A percentile compares a stretch with the other conserved stretches of the same genome.
Conservation (phyloP, 2,113 vertebrate species). For the Hucho hucho region DNA sequence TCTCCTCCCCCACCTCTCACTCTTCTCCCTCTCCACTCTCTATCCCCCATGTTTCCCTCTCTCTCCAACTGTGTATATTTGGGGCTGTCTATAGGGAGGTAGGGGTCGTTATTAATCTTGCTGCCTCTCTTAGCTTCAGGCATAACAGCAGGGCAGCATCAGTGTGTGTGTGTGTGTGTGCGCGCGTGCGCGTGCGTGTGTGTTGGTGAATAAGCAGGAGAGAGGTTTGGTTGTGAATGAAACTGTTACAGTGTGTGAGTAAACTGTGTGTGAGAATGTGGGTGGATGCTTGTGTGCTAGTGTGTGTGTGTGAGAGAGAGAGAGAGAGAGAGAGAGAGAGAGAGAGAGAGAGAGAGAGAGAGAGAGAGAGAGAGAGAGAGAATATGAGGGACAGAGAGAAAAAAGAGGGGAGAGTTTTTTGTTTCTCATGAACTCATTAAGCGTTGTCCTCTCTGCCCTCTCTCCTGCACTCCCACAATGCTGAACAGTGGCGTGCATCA, state of each 20-base stretch:
- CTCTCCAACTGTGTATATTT: slow-evolving; percentile 78
- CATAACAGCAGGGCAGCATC: slow-evolving; percentile 71
- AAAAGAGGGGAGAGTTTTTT: slow-evolving; percentile 48
- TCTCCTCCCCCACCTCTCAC: background rate
- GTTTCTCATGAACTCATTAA: slow-evolving; percentile 74
- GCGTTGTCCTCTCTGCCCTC: slow-evolving; percentile 66
- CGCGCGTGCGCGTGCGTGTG: slow-evolving; percentile 1
- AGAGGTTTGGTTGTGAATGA: slow-evolving; percentile 60
- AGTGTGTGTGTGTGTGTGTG: slow-evolving; percentile 50
- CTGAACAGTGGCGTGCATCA: slow-evolving; percentile 69
- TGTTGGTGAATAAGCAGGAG: slow-evolving; percentile 34
- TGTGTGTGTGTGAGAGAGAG: slow-evolving; percentile 22
- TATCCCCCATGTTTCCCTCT: slow-evolving; percentile 9
- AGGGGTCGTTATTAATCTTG: slow-evolving; percentile 80
- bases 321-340: background rate
- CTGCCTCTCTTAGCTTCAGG: slow-evolving; percentile 75
- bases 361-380: slow-evolving; percentile 1
- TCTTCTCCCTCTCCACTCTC: background rate
- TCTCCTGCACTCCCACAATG: slow-evolving; percentile 70
- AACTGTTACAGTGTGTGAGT: slow-evolving; percentile 55
- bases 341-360: slow-evolving; percentile 15
- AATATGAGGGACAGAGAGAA: background rate
- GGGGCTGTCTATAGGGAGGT: slow-evolving; percentile 73
- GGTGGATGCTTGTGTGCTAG: slow-evolving; percentile 29
- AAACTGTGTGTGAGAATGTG: slow-evolving; percentile 56